phyloP scores from a whole-genome alignment of 35 echinoderm and acorn worm species.

The Heliocidaris tuberculata region DNA sequence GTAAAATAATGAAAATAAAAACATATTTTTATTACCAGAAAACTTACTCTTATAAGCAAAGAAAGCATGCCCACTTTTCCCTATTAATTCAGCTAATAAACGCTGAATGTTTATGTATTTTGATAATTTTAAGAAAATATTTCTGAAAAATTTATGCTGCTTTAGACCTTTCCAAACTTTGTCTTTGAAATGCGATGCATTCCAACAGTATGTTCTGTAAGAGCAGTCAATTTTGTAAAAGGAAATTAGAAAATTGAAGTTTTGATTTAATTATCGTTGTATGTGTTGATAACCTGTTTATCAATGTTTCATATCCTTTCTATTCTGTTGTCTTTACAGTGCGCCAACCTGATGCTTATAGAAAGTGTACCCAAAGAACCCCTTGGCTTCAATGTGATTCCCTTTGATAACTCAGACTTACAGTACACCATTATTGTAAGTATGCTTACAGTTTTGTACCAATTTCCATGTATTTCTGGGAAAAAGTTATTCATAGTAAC shows the following conservation, averaged over 20 bases:
- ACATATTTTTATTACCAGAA: no score
- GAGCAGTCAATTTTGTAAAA: background rate
- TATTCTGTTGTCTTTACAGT: slow-evolving; percentile 70
- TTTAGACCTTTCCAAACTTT: background rate
- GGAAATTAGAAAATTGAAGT: background rate
- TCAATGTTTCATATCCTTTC: slow-evolving; percentile 17
- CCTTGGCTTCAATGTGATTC: slow-evolving; percentile 86
- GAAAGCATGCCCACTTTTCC: background rate
- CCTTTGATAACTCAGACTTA: slow-evolving; percentile 73
- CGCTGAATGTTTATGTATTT: background rate
- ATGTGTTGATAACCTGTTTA: background rate
- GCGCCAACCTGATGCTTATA: slow-evolving; percentile 85
- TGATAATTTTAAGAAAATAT: background rate
- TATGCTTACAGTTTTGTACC: background rate
- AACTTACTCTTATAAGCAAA: background rate
- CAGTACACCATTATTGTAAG: slow-evolving; percentile 93
- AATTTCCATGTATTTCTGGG: background rate
- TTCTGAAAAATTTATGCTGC: background rate
- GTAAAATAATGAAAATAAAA: no score
- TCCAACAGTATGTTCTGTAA: background rate
- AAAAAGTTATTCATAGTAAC: background rate
- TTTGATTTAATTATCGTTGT: background rate
- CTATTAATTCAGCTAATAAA: background rate
- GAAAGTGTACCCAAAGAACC: slow-evolving; percentile 81
- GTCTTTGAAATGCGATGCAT: background rate